These are phyloP conservation scores for Deroplatys truncata DNA, from an alignment of 2,888 invertebrate species.

Conservation along the genomic window DNA sequence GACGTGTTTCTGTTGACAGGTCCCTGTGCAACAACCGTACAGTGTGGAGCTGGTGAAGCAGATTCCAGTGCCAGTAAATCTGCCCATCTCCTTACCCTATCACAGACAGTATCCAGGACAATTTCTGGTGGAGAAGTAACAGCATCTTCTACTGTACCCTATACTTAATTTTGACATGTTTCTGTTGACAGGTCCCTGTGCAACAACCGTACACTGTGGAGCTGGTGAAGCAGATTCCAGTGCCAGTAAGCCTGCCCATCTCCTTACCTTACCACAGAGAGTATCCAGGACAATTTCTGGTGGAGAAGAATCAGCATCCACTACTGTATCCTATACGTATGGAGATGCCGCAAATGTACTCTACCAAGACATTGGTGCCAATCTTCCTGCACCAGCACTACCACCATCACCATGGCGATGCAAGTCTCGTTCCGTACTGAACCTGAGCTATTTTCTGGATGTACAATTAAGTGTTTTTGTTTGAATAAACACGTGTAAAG, in stretches of 20 bases:
- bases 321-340: slow-evolving; percentile 36
- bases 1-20: slow-evolving; percentile 28
- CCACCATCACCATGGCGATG: slow-evolving; percentile 36
- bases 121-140: slow-evolving; percentile 41
- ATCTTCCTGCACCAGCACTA: slow-evolving; percentile 43
- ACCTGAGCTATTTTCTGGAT: no score
- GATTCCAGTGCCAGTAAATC: no score
- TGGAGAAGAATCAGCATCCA: slow-evolving; percentile 43
- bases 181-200: slow-evolving; percentile 41
- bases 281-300: slow-evolving; percentile 41
- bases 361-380: slow-evolving; percentile 53
- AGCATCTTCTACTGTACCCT: no score
- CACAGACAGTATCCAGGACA: slow-evolving; percentile 41
- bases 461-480: no score
- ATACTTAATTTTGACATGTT: neutral
- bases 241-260: slow-evolving; percentile 19
- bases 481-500: no score
- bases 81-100: slow-evolving; percentile 37
- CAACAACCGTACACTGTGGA: slow-evolving; percentile 49
- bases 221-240: slow-evolving; percentile 16
- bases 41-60: slow-evolving; percentile 35
- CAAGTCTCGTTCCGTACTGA: neutral
- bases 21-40: slow-evolving; percentile 52
- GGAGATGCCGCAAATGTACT: slow-evolving; percentile 41
- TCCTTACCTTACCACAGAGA: slow-evolving; percentile 40